Evolutionary conservation across 2,113 vertebrate species (phyloP).

Genomic region (Eidolon helvum): DNA sequence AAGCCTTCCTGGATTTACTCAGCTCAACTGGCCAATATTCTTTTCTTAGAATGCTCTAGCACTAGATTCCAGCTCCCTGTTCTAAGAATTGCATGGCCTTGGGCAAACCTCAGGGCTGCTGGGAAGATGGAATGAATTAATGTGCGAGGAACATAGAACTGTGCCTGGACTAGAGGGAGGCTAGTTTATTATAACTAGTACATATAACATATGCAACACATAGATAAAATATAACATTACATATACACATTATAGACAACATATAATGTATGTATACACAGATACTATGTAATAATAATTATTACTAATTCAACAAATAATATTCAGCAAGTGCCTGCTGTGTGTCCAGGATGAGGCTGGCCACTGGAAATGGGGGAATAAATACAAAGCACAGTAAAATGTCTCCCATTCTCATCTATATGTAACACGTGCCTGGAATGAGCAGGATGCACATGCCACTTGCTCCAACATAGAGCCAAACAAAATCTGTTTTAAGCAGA

Average conservation of each 20-base stretch:
- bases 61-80: background rate
- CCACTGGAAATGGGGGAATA: background rate
- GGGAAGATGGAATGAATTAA: background rate
- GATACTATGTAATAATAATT: background rate
- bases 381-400: background rate
- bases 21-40: background rate
- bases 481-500: background rate
- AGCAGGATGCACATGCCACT: background rate
- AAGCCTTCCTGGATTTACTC: background rate
- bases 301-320: background rate
- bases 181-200: background rate
- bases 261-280: background rate
- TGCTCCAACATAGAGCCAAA: background rate
- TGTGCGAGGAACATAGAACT: background rate
- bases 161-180: background rate
- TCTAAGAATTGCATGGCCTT: background rate
- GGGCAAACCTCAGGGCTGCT: background rate
- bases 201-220: no score
- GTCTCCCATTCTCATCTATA: background rate
- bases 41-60: background rate
- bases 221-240: background rate
- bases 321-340: background rate
- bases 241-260: background rate
- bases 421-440: background rate
- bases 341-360: background rate